These are phyloP conservation scores for Procambarus clarkii DNA, from an alignment of 1,140 invertebrate species.

Conservation along the genomic window DNA sequence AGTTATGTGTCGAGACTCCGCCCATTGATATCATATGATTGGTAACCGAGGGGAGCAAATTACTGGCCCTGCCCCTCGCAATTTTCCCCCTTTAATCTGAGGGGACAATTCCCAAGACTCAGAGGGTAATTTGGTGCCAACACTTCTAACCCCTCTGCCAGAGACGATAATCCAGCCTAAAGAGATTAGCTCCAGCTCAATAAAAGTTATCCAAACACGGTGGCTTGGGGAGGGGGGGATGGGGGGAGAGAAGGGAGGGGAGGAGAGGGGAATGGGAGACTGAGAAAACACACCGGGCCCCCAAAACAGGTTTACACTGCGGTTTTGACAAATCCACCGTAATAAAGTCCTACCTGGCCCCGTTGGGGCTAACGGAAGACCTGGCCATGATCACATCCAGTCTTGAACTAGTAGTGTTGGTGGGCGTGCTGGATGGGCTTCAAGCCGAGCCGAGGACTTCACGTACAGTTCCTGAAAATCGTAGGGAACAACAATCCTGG, in stretches of 20 bases:
- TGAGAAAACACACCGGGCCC: constrained; percentile 70
- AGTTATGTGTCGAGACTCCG: constrained; percentile 57
- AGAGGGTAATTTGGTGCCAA: constrained; percentile 72
- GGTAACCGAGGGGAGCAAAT: constrained; percentile 66
- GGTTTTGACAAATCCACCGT: constrained; percentile 71
- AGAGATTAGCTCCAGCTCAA: constrained; percentile 71
- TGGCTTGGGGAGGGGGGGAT: background rate
- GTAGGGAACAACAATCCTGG: background rate
- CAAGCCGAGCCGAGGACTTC: background rate
- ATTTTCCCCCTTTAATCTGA: constrained; percentile 71
- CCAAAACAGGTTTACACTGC: constrained; percentile 69
- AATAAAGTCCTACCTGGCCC: constrained; percentile 57
- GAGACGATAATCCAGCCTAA: constrained; percentile 70
- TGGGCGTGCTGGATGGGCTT: constrained; percentile 39
- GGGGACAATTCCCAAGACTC: constrained; percentile 72
- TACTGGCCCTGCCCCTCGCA: constrained; percentile 68
- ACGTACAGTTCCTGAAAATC: background rate
- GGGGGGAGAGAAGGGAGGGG: constrained; percentile 1
- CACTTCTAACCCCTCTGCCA: constrained; percentile 72
- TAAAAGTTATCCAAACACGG: constrained; percentile 72
- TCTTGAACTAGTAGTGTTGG: constrained; percentile 49
- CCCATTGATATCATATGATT: constrained; percentile 66
- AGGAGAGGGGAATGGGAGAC: constrained; percentile 38
- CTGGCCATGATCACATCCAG: constrained; percentile 59
- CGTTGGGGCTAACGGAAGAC: constrained; percentile 47